Conservation (phyloP, 1,140 invertebrate genomes). For the Drosophila takahashii region DNA sequence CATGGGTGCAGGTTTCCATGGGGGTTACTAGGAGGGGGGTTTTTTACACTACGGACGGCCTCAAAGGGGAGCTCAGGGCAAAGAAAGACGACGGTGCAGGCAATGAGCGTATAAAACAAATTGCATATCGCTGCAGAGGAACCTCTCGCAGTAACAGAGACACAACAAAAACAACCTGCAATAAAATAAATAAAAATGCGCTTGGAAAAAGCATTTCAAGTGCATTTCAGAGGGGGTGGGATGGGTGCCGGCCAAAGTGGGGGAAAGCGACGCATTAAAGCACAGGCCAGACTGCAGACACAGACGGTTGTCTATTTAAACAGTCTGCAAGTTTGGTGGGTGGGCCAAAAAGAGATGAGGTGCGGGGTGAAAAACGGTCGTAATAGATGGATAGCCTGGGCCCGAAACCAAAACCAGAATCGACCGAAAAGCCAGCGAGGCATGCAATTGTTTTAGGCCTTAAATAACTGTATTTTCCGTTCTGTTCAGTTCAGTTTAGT, state of each 20-base stretch:
- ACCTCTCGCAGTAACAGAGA: conserved; percentile 21
- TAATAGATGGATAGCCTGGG: conserved; percentile 17
- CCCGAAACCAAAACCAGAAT: conserved; percentile 45
- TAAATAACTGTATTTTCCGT: conserved; percentile 73
- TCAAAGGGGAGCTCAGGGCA: neutral
- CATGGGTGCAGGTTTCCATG: conserved; percentile 16
- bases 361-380: neutral
- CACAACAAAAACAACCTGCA: conserved; percentile 41
- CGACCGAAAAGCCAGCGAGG: conserved; percentile 64
- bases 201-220: conserved; percentile 70
- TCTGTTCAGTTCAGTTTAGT: conserved; percentile 24
- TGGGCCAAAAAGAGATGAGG: neutral
- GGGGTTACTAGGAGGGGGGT: neutral
- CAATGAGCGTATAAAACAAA: conserved; percentile 77
- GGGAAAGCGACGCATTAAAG: conserved; percentile 54
- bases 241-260: neutral
- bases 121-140: conserved; percentile 65
- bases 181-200: conserved; percentile 74
- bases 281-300: conserved; percentile 46
- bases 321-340: conserved; percentile 34
- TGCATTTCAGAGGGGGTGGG: conserved; percentile 35
- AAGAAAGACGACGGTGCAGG: conserved; percentile 28
- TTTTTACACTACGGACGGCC: neutral
- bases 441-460: conserved; percentile 76
- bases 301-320: conserved; percentile 69